Percentiles rank a stretch among this genome's conserved stretches.
Evolutionary conservation across 2,113 vertebrate genomes (phyloP).

Genomic region (Vulpes vulpes): DNA sequence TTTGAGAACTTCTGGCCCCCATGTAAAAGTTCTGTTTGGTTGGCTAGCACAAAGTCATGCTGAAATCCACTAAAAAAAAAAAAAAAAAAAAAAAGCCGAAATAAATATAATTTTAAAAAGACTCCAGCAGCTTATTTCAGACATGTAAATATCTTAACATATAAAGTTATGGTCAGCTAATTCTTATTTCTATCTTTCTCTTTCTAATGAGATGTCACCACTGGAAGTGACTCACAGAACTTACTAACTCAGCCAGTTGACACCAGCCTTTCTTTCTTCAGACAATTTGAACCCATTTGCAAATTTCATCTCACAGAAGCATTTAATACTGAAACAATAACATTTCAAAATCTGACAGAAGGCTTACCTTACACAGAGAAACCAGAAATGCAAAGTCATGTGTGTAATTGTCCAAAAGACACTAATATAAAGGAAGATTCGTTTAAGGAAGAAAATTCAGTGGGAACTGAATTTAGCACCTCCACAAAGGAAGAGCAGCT

Average conservation of each 20-base stretch:
- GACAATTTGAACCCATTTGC: conserved; percentile 59
- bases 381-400: conserved; percentile 47
- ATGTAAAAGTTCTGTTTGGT: background rate
- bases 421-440: background rate
- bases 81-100: background rate
- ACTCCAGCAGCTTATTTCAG: conserved; percentile 7
- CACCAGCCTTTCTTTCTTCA: background rate
- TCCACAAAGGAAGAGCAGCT: conserved; percentile 2
- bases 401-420: background rate
- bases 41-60: background rate
- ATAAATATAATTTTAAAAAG: conserved; percentile 39
- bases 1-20: background rate
- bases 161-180: background rate
- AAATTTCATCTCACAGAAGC: conserved; percentile 41
- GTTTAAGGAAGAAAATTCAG: conserved; percentile 40
- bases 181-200: conserved; percentile 49
- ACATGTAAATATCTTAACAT: background rate
- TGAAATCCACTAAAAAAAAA: background rate
- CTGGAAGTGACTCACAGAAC: conserved; percentile 53
- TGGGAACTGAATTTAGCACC: background rate
- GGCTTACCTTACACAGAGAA: conserved; percentile 44
- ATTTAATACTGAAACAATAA: conserved; percentile 21
- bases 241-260: background rate
- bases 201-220: conserved; percentile 56
- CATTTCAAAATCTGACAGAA: conserved; percentile 36